Percentiles rank a stretch among this genome's conserved stretches.
These are phyloP conservation scores for Amphilophus citrinellus DNA, from an alignment of 2,113 vertebrate genomes.

Conservation along the genomic window DNA sequence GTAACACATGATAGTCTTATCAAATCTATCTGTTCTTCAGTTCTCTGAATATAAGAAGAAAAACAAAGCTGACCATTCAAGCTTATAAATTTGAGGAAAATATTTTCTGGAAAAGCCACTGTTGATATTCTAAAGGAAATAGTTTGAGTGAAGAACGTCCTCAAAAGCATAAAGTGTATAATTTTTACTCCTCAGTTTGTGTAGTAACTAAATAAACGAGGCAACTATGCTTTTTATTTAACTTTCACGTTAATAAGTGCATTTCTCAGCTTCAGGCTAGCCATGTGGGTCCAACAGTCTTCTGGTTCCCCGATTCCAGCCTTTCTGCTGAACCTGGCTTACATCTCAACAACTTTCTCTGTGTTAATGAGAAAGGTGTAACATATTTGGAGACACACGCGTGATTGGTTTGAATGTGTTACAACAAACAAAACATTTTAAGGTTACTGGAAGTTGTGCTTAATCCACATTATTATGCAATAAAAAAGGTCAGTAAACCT, in stretches of 20 bases:
- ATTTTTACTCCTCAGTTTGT: background rate
- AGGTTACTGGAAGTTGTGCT: background rate
- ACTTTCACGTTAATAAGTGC: background rate
- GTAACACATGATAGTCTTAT: background rate
- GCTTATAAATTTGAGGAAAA: background rate
- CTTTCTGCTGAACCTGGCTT: background rate
- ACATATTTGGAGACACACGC: background rate
- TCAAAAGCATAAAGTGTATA: background rate
- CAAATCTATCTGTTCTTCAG: background rate
- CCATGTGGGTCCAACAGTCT: background rate
- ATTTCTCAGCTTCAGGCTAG: background rate
- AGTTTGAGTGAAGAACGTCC: background rate
- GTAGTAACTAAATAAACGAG: background rate
- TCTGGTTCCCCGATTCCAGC: background rate
- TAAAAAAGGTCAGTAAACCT: conserved; percentile 6
- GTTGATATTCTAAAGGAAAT: background rate
- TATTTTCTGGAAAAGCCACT: background rate
- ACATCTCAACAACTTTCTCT: background rate
- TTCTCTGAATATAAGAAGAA: background rate
- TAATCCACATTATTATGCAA: background rate
- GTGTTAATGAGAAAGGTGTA: background rate
- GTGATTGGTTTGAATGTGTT: background rate
- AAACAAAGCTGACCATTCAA: background rate
- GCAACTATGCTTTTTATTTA: background rate
- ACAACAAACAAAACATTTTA: conserved; percentile 18